Percentiles rank a stretch among this genome's conserved stretches.
Evolutionary conservation across 1,140 invertebrate genomes (phyloP).

Genomic region (Anoplolepis gracilipes): DNA sequence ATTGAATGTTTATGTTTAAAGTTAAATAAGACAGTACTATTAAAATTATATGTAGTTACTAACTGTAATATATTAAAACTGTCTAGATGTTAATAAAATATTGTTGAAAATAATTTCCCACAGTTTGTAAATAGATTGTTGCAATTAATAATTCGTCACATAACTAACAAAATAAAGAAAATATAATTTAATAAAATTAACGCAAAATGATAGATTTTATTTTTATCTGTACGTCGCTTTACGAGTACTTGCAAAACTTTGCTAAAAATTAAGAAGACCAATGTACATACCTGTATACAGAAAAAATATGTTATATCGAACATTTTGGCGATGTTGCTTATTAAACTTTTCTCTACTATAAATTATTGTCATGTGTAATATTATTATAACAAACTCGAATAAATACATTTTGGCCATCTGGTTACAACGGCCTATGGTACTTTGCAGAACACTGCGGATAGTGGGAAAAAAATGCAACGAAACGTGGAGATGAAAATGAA

Average conservation of each 20-base stretch:
- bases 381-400: conserved; percentile 56
- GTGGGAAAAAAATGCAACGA: conserved; percentile 54
- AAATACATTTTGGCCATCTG: conserved; percentile 54
- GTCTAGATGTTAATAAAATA: neutral
- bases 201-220: neutral
- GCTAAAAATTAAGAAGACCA: conserved; percentile 75
- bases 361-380: conserved; percentile 63
- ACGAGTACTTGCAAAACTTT: conserved; percentile 64
- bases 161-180: neutral
- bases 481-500: conserved; percentile 11
- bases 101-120: neutral
- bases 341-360: conserved; percentile 72
- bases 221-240: conserved; percentile 6
- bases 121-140: neutral
- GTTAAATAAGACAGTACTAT: neutral
- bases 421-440: conserved; percentile 33
- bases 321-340: conserved; percentile 72
- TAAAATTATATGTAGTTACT: neutral
- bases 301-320: conserved; percentile 73
- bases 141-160: conserved; percentile 7
- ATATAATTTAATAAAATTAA: neutral
- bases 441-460: conserved; percentile 34
- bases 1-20: neutral
- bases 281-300: conserved; percentile 79
- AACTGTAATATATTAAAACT: conserved; percentile 6